These are phyloP conservation scores for Grus americana DNA, from an alignment of 2,113 vertebrate species.

Conservation along the genomic window DNA sequence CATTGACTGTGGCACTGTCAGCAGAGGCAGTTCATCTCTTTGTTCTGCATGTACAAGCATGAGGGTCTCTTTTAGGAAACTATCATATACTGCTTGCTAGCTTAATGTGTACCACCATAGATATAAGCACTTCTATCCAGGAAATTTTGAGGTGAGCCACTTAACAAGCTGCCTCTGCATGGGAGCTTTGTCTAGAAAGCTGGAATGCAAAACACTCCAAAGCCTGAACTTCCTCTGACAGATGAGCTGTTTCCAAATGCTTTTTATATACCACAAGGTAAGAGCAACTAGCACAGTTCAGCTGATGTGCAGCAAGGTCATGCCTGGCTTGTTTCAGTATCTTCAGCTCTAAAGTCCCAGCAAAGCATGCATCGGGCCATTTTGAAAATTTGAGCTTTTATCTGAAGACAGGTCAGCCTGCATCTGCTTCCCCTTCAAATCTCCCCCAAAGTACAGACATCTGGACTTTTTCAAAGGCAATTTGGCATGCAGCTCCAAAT, in stretches of 20 bases:
- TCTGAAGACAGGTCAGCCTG: conserved; percentile 19
- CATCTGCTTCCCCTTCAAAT: conserved; percentile 35
- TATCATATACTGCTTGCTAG: neutral
- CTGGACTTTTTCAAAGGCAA: conserved; percentile 28
- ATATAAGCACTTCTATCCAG: neutral
- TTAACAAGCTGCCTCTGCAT: neutral
- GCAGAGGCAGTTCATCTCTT: neutral
- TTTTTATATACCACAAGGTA: neutral
- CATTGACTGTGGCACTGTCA: neutral
- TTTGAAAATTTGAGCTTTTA: neutral
- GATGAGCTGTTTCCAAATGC: neutral
- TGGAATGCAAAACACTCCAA: neutral
- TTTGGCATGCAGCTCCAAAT: neutral
- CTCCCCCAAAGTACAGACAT: neutral
- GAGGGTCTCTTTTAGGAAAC: neutral
- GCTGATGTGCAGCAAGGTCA: neutral
- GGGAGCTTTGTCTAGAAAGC: neutral
- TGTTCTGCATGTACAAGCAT: neutral
- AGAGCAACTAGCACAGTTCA: neutral
- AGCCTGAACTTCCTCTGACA: neutral
- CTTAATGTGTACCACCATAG: neutral
- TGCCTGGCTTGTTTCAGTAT: neutral
- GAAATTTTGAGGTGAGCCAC: neutral
- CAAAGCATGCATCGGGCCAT: neutral
- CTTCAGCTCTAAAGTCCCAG: neutral